Evolutionary conservation across 2,888 invertebrate species (phyloP).

Genomic region (Halocaridina rubra): DNA sequence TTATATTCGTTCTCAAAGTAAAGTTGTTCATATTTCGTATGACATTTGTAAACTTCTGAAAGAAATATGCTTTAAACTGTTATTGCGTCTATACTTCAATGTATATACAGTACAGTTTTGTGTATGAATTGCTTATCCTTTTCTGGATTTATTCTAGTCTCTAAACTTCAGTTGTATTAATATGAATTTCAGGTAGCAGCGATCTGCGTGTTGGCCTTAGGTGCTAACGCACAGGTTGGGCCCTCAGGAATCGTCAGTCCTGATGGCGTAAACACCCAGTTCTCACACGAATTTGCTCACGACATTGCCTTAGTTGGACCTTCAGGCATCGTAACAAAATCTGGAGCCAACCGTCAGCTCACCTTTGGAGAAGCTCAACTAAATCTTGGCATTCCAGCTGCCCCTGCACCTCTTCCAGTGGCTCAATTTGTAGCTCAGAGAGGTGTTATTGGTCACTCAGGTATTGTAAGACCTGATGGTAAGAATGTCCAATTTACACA

Average conservation of each 20-base stretch:
- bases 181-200: constrained; percentile 48
- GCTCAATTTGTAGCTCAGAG: not conserved
- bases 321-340: constrained; percentile 41
- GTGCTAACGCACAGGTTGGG: constrained; percentile 45
- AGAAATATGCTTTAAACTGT: no score
- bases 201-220: constrained; percentile 33
- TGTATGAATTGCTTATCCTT: no score
- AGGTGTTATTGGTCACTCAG: constrained; percentile 33
- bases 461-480: constrained; percentile 45
- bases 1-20: no score
- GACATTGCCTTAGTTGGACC: constrained; percentile 33
- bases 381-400: not conserved
- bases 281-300: constrained; percentile 25
- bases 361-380: not conserved
- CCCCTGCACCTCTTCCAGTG: not conserved
- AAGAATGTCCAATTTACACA: constrained; percentile 36
- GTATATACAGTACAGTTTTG: no score
- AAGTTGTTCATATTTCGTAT: no score
- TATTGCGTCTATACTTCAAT: no score
- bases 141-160: no score
- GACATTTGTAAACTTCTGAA: no score
- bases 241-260: constrained; percentile 38
- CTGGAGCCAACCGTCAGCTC: constrained; percentile 33
- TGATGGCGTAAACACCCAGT: constrained; percentile 34
- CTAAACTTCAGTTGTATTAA: no score